Base-by-base conservation (phyloP, 2,797 vertebrate genomes). In the Centropyge bicolor region DNA sequence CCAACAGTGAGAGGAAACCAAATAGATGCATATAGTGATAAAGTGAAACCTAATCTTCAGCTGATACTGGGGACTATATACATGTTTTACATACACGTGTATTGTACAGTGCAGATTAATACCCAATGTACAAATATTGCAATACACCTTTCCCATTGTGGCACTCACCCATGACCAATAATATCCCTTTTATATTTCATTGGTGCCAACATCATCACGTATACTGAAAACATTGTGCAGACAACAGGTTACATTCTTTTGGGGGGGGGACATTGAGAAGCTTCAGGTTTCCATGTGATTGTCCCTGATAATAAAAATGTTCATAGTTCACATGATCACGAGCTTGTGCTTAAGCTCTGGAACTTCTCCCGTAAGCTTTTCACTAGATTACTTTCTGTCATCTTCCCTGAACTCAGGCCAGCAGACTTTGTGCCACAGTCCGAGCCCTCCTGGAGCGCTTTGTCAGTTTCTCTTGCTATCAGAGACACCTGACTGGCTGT, bases 361-460 rank as follows among this genome's bases (percentile, higher is more conserved):
- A 99, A 99, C 81, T 96, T 98, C 64, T 97, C 96, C 72, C 97
- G 94, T 76, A 99, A 96, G 92, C 96, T 97, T 91, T 94, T 97
- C 77, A 99, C 98, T 3, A 97, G 88, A 74, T 96, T 85, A 49
- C 83, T 91, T 22, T 96, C 94, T 0, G 81, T 85, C 40, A 87
- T 92, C 20, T 95, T 94, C 52, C 80, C 81, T 20, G 84, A 87
- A 60, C 65, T 80, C 46, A 54, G 64, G 40, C 55, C 65, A 27
- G 75, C 43, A 16, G 83, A 59, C 20, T 46, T 90, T 38, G 77
- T 51, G 61, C 74, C 60, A 49, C 69, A 70, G 79, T 90, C 82
- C 0, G 60, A 40, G 49, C 81, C 78, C 13, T 91, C 82, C 27
- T 80, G 85, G 45, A 73, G 38, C 24, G 76, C 52, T 11, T 19